Conservation (phyloP, 92 coral and sea anemone genomes). For the Blastomussa wellsi region DNA sequence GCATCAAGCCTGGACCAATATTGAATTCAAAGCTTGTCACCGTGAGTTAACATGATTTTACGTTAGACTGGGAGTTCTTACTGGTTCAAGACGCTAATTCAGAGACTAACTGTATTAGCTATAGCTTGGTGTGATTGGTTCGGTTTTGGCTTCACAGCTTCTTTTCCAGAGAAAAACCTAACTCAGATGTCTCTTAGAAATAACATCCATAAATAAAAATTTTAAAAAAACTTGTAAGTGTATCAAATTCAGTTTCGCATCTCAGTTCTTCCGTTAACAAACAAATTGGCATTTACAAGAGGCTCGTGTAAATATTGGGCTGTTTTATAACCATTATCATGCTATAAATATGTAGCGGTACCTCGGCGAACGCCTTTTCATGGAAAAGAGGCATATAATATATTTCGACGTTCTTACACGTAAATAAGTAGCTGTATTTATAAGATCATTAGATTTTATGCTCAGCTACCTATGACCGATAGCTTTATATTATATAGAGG, state of each 20-base stretch:
- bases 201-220: too few relatives aligned
- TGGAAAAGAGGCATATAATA: slow-evolving; percentile 7
- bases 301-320: neutral
- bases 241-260: too few relatives aligned
- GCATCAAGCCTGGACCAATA: too few relatives aligned
- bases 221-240: neutral
- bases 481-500: neutral
- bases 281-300: neutral
- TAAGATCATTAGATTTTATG: neutral
- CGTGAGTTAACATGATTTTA: neutral
- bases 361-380: slow-evolving; percentile 1
- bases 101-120: neutral
- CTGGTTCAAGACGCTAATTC: neutral
- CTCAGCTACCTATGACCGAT: neutral
- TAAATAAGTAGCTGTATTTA: neutral
- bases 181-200: too few relatives aligned
- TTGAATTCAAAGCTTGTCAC: neutral
- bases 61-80: neutral
- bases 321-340: neutral
- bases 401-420: neutral
- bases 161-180: too few relatives aligned
- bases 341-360: slow-evolving; percentile 7
- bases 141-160: neutral
- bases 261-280: neutral
- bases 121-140: neutral